phyloP scores from a whole-genome alignment of 2,888 invertebrate genomes.

The Drosophila incognita region DNA sequence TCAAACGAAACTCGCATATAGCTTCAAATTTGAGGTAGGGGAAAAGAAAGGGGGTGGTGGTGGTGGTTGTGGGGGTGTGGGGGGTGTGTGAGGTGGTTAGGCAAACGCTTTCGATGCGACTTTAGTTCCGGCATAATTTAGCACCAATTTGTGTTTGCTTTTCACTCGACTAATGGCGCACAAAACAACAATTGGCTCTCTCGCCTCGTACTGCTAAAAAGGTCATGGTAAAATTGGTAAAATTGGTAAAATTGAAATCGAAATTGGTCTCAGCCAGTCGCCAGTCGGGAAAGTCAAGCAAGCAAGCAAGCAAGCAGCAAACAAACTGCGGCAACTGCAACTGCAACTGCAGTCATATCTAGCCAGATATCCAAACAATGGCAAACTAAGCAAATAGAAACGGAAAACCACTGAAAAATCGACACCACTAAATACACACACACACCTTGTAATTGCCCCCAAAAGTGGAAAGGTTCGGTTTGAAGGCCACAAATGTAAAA shows the following conservation, averaged over 20 bases:
- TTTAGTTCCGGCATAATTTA: slow-evolving; percentile 77
- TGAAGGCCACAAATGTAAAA: slow-evolving; percentile 57
- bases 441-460: slow-evolving; percentile 52
- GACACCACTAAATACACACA: slow-evolving; percentile 25
- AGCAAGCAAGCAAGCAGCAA: background rate
- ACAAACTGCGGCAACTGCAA: slow-evolving; percentile 18
- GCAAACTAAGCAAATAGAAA: slow-evolving; percentile 34
- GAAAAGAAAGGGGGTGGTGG: background rate
- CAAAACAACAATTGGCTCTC: slow-evolving; percentile 44
- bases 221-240: slow-evolving; percentile 77
- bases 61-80: no score
- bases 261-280: slow-evolving; percentile 59
- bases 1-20: slow-evolving; percentile 47
- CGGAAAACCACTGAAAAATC: slow-evolving; percentile 43
- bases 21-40: slow-evolving; percentile 21
- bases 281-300: slow-evolving; percentile 60
- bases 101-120: slow-evolving; percentile 45
- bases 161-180: slow-evolving; percentile 70
- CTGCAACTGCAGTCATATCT: slow-evolving; percentile 20
- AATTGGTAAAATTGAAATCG: slow-evolving; percentile 65
- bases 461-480: slow-evolving; percentile 26
- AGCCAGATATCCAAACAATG: slow-evolving; percentile 48
- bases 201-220: slow-evolving; percentile 47
- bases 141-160: slow-evolving; percentile 79
- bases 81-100: background rate